Evolutionary conservation across 2,888 invertebrate species (phyloP), one percentile per base, ranked within the genome.

Genomic region (Caenorhabditis sulstoni): DNA sequence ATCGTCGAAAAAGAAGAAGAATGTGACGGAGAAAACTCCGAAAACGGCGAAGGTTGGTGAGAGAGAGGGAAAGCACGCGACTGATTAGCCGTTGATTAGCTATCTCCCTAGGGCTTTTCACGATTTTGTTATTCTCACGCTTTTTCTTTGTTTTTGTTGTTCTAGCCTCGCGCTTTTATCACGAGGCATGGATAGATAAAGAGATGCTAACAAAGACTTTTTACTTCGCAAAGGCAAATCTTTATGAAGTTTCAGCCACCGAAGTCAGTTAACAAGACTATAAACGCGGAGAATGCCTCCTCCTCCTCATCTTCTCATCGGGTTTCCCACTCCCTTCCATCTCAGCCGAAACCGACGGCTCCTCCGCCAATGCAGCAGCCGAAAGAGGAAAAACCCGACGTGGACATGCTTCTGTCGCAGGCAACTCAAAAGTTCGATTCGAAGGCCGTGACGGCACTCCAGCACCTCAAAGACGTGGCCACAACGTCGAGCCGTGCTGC

Each of bases 1-100:
- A 14, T 22, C 57, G 47, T 44, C 66, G 45, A 65, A 59, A 58
- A 50, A 75, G 52, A 80, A 79, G 52, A 57, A 59, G 49, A 53
- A 75, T 8, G 23, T 22, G 23, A 45, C 22, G 29, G 41, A 41
- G 41, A 41, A 41, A 11, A 41, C 20, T 41, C 61, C 20, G 53
- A 76, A 45, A 58, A 58, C 65, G 75, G 44, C 65, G 37, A 66
- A 44, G 35, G 37, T 53, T 22, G 11, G 57, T 14, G 44, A 14
- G 52, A 52, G 20, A 5, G 29, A 29, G 29, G 7, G 29, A 7
- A 29, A n/a, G n/a, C n/a, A n/a, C n/a, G 29, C 29, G 29, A 3
- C 29, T 41, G 14, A 41, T 41, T 41, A 41, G 11, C 11, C 14
- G 11, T 41, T 41, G 14, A 53, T 29, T 29, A 29, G 29, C 29